These are phyloP conservation scores for Pyrocephalus nanus DNA, from an alignment of 2,797 vertebrate genomes.

Conservation along the genomic window DNA sequence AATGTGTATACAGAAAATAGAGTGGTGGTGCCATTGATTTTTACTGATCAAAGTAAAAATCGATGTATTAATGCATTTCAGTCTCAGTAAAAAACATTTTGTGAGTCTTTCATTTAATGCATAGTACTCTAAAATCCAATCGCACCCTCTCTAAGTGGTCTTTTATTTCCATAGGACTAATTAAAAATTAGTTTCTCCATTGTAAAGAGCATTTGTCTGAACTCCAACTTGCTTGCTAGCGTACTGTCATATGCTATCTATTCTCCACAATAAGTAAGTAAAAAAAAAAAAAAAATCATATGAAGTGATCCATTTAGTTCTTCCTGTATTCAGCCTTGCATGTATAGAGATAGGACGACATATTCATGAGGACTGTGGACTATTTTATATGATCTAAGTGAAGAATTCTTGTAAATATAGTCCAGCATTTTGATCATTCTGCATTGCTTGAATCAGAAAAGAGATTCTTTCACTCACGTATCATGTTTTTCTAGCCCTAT, in stretches of 20 bases:
- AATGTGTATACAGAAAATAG: not conserved
- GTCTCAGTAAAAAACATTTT: not conserved
- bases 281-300: not conserved
- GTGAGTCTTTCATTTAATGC: not conserved
- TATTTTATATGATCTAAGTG: not conserved
- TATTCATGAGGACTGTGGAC: not conserved
- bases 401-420: not conserved
- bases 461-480: not conserved
- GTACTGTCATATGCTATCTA: not conserved
- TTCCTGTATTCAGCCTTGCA: not conserved
- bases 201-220: not conserved
- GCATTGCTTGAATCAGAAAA: slow-evolving; percentile 13
- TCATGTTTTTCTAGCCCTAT: not conserved
- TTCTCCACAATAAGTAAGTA: not conserved
- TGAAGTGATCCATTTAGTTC: not conserved
- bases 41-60: slow-evolving; percentile 36
- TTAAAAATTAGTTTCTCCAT: not conserved
- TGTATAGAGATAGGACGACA: not conserved
- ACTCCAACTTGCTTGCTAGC: not conserved
- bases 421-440: slow-evolving; percentile 1
- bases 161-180: not conserved
- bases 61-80: not conserved
- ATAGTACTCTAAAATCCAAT: slow-evolving; percentile 2
- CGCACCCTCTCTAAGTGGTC: not conserved
- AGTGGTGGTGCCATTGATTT: slow-evolving; percentile 1